Conservation (phyloP, 2,797 vertebrate species). For the Halcyon smyrnensis region DNA sequence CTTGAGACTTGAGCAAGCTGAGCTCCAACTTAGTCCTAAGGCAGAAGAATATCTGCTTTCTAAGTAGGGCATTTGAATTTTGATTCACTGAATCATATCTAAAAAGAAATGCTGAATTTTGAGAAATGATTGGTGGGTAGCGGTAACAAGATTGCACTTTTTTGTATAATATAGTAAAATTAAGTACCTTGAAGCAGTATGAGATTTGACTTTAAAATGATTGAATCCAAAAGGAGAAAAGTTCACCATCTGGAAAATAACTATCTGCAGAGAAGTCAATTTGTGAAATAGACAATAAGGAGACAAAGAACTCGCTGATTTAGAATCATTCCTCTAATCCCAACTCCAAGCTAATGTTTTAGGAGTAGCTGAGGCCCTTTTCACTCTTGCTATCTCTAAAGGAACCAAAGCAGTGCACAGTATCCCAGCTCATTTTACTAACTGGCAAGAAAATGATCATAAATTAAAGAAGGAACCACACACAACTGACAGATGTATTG, state of each 20-base stretch:
- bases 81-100: not conserved
- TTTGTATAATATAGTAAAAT: not conserved
- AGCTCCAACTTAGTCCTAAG: not conserved
- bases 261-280: not conserved
- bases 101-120: not conserved
- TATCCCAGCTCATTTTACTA: not conserved
- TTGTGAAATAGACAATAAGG: not conserved
- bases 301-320: not conserved
- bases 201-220: not conserved
- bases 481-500: not conserved
- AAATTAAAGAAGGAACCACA: not conserved
- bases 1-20: not conserved
- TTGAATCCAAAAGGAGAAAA: not conserved
- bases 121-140: not conserved
- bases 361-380: not conserved
- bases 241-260: not conserved
- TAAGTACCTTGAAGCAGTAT: not conserved
- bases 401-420: not conserved
- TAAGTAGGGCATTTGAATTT: not conserved
- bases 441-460: not conserved
- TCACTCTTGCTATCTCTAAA: not conserved
- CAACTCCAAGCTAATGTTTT: not conserved
- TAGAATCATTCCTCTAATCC: not conserved
- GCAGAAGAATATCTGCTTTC: not conserved
- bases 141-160: not conserved